Evolutionary conservation across 2,113 vertebrate genomes (phyloP).

Genomic region (Coptodon rendalli): DNA sequence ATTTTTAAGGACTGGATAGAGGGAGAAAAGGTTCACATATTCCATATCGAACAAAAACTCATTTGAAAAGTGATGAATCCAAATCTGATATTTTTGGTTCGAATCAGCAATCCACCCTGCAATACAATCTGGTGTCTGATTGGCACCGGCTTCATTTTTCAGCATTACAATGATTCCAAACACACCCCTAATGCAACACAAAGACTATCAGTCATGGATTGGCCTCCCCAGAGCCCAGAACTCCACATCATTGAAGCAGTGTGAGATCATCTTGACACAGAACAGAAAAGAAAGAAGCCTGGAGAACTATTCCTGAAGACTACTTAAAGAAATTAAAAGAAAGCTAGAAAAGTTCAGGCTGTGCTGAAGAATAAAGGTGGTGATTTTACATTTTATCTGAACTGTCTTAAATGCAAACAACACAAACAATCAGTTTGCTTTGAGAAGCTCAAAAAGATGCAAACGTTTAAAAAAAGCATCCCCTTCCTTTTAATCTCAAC

Average conservation of each 20-base stretch:
- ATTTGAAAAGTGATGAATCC: background rate
- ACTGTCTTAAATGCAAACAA: background rate
- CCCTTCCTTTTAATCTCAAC: background rate
- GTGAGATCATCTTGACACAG: background rate
- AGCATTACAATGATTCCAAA: background rate
- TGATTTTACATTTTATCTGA: background rate
- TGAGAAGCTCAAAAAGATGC: background rate
- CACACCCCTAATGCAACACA: background rate
- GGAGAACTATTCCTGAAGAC: background rate
- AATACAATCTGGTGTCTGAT: background rate
- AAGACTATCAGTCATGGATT: background rate
- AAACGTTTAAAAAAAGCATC: background rate
- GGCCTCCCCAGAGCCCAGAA: background rate
- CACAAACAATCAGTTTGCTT: background rate
- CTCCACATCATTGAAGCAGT: background rate
- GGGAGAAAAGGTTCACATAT: background rate
- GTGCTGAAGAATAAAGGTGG: background rate
- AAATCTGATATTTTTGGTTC: background rate
- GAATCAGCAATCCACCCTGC: background rate
- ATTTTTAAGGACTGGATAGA: background rate
- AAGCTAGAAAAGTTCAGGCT: background rate
- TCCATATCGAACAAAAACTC: background rate
- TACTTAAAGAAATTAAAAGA: background rate
- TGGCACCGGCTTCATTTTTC: background rate
- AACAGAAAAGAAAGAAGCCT: background rate